These are phyloP conservation scores for Apteryx mantelli DNA, from an alignment of 2,113 vertebrate genomes.

Conservation along the genomic window DNA sequence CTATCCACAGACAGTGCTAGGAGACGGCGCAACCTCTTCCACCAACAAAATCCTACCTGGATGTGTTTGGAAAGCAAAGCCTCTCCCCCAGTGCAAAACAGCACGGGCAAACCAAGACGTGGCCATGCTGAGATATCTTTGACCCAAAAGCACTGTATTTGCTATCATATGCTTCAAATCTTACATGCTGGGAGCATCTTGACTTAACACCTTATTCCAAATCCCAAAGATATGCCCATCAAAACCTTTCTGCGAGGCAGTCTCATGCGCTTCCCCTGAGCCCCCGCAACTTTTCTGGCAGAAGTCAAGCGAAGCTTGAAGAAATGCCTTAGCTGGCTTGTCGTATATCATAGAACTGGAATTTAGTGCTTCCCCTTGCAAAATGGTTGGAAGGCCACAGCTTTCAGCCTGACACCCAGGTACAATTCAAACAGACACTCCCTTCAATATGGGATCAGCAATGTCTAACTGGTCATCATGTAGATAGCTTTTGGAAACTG, in stretches of 20 bases:
- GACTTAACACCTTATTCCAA: neutral
- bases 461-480: slow-evolving; percentile 54
- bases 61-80: neutral
- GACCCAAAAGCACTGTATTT: neutral
- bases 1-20: neutral
- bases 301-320: neutral
- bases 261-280: neutral
- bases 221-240: neutral
- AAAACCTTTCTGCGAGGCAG: neutral
- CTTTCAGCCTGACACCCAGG: neutral
- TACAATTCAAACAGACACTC: slow-evolving; percentile 17
- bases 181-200: neutral
- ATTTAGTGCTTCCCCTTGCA: neutral
- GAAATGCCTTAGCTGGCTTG: neutral
- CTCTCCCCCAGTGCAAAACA: neutral
- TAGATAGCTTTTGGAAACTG: slow-evolving; percentile 52
- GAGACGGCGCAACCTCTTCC: too few species aligned
- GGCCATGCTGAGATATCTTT: neutral
- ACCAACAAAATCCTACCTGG: neutral
- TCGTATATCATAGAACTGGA: neutral
- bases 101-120: neutral
- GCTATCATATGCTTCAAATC: neutral
- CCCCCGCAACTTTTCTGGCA: neutral
- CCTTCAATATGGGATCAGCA: slow-evolving; percentile 15
- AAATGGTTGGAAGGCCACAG: neutral